These are phyloP conservation scores for Neoarius graeffei DNA, from an alignment of 2,113 vertebrate species.

Conservation along the genomic window DNA sequence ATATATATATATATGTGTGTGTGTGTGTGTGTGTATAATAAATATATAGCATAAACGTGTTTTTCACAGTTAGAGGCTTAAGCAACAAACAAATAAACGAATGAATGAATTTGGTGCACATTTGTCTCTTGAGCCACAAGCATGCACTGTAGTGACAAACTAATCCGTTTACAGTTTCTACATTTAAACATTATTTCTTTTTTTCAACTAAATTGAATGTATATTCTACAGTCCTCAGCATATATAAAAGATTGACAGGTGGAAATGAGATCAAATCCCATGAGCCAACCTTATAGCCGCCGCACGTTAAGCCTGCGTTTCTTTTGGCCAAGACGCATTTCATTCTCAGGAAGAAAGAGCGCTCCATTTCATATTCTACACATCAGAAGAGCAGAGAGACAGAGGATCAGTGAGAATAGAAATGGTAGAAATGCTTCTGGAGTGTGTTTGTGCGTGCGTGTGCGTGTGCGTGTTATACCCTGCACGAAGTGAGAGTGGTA, in stretches of 20 bases:
- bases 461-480: constrained; percentile 71
- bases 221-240: background rate
- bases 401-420: background rate
- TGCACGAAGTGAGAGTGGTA: constrained; percentile 96
- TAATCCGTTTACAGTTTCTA: background rate
- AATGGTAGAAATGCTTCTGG: background rate
- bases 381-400: background rate
- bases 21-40: too few relatives aligned
- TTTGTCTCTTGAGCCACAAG: background rate
- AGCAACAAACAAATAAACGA: background rate
- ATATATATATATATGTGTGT: too few relatives aligned
- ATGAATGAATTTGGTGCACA: background rate
- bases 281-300: constrained; percentile 89
- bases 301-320: constrained; percentile 94
- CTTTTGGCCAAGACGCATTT: constrained; percentile 96
- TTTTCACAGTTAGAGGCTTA: background rate
- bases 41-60: too few relatives aligned
- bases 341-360: constrained; percentile 96
- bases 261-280: background rate
- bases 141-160: background rate
- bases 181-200: background rate
- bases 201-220: background rate
- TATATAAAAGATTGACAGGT: background rate
- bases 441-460: background rate
- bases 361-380: constrained; percentile 94